Base-by-base conservation (phyloP, 2,888 invertebrate species). In the Enchytraeus crypticus region DNA sequence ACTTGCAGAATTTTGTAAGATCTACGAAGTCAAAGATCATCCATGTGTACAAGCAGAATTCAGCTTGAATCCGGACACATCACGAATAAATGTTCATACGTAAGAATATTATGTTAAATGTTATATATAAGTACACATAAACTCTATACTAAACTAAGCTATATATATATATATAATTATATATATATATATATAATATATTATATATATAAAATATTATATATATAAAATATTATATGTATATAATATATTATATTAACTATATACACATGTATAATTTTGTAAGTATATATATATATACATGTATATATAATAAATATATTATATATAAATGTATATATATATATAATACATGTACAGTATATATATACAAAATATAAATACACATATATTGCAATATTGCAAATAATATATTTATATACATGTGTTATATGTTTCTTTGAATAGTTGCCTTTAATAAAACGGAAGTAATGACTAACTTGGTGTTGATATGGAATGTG, bases 401-500 rank as follows among this genome's bases (percentile, higher is more conserved):
- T 38, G 11, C 11, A 14, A 38, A n/a, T n/a, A n/a, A n/a, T 21
- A 47, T 3, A 47, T 47, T 23, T 27, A 21, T 5, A 21, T 1
- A 47, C 14, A 1, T 4, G 21, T 4, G 21, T 5, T 46, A 8
- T 14, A 14, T 8, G 43, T 43, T 43, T 43, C 43, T 11, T 43
- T 43, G 43, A n/a, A 43, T n/a, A 43, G n/a, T 14, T 43, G 11
- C 11, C n/a, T 43, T 11, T 43, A 14, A 43, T 14, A 14, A n/a
- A 43, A 43, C 43, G 43, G 43, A 43, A 43, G 43, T 11, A n/a
- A 49, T 49, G n/a, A 53, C 14, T 8, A 26, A 30, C 33, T 29
- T 27, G 5, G 93, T 92, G 87, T 91, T 92, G 57, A 95, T 90
- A 81, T 95, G 95, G 82, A 95, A 95, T 82, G 92, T 93, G 81